These are phyloP conservation scores for Pantelozetes paolii DNA, from an alignment of 2,888 invertebrate genomes.

Conservation along the genomic window DNA sequence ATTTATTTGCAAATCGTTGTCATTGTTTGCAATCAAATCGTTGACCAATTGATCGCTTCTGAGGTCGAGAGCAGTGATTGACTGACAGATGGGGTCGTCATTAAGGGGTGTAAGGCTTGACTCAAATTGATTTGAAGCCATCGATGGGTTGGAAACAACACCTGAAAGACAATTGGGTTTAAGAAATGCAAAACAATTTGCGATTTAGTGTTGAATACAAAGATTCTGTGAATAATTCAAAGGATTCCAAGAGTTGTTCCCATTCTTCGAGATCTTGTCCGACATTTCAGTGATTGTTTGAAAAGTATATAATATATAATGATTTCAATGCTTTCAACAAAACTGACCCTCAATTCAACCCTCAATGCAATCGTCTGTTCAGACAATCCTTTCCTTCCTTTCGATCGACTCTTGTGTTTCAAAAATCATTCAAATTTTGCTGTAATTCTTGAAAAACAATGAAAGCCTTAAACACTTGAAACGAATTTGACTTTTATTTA, in stretches of 20 bases:
- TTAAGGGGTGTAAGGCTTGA: not conserved
- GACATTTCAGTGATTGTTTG: too few species aligned
- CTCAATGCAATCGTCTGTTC: too few species aligned
- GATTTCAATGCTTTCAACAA: too few species aligned
- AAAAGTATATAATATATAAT: too few species aligned
- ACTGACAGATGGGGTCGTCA: not conserved
- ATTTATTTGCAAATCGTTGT: not conserved
- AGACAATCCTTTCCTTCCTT: too few species aligned
- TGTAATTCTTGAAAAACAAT: too few species aligned
- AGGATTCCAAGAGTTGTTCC: slow-evolving; percentile 19
- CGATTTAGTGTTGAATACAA: not conserved
- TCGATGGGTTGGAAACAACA: not conserved
- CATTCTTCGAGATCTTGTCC: too few species aligned
- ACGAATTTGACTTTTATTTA: too few species aligned
- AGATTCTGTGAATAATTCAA: slow-evolving; percentile 22
- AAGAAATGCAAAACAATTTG: not conserved
- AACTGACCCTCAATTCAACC: too few species aligned
- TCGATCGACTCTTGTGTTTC: too few species aligned
- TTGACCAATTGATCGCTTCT: slow-evolving; percentile 1
- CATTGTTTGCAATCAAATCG: slow-evolving; percentile 11
- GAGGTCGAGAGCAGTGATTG: not conserved
- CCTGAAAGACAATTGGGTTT: not conserved
- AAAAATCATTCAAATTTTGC: too few species aligned
- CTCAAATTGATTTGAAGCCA: not conserved
- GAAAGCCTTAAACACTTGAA: too few species aligned